These are phyloP conservation scores for Thryonomys swinderianus DNA, from an alignment of 2,113 vertebrate genomes.

Conservation along the genomic window DNA sequence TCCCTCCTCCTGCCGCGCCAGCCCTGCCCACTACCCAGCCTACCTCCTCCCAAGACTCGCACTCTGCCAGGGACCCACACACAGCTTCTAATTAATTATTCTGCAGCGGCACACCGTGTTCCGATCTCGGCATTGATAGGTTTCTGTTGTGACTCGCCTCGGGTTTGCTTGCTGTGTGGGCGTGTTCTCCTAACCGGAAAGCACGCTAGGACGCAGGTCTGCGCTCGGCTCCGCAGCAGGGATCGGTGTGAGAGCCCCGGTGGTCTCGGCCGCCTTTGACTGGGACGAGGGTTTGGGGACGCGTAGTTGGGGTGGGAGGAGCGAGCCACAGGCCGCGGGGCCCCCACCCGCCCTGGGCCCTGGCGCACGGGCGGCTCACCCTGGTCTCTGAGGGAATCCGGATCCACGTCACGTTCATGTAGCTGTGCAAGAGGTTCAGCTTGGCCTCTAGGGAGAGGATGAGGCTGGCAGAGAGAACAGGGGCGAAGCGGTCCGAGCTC, in stretches of 20 bases:
- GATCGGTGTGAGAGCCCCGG: neutral
- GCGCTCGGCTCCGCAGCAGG: neutral
- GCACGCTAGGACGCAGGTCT: fast-evolving
- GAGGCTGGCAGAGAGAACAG: constrained; percentile 87
- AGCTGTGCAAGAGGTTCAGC: constrained; percentile 98
- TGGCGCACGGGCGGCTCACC: constrained; percentile 84
- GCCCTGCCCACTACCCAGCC: neutral
- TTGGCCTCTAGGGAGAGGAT: constrained; percentile 99
- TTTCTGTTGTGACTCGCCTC: constrained; percentile 61
- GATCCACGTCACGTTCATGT: constrained; percentile 99
- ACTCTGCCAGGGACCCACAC: neutral
- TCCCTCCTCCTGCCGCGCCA: neutral
- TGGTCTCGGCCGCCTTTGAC: neutral
- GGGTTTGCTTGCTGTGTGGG: constrained; percentile 63
- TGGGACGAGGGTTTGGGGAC: neutral
- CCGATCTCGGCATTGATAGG: constrained; percentile 2
- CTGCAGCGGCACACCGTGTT: neutral
- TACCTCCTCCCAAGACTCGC: neutral
- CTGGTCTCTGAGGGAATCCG: constrained; percentile 98
- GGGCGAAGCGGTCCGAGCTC: neutral
- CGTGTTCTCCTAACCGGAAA: neutral
- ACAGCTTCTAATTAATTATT: constrained; percentile 33
- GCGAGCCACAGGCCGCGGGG: fast-evolving
- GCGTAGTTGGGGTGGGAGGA: fast-evolving
- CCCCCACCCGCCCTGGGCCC: too few species aligned